These are phyloP conservation scores for Orthochromis malagaraziensis DNA, from an alignment of 2,113 vertebrate genomes.

Conservation along the genomic window DNA sequence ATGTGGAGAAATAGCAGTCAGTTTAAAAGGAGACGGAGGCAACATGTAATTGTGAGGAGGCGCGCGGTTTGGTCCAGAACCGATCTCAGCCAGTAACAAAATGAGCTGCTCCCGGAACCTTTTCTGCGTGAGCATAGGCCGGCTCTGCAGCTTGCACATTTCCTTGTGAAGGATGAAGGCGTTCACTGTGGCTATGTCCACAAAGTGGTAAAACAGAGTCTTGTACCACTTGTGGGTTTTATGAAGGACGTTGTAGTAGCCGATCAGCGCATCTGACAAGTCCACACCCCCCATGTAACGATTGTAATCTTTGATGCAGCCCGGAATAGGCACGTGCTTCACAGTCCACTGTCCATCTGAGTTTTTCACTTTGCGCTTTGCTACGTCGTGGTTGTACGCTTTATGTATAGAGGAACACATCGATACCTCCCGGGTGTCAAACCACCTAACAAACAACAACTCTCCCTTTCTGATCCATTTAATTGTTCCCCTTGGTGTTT, in stretches of 20 bases:
- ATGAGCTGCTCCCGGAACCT: constrained; percentile 43
- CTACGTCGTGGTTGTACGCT: constrained; percentile 2
- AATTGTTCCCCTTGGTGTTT: constrained; percentile 28
- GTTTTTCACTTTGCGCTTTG: constrained; percentile 18
- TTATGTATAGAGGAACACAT: constrained; percentile 48
- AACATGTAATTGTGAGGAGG: constrained; percentile 16
- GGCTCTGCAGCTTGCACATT: constrained; percentile 41
- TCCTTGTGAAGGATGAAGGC: constrained; percentile 50
- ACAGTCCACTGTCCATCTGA: constrained; percentile 23
- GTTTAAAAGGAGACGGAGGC: background rate
- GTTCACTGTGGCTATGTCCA: constrained; percentile 49
- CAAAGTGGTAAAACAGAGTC: constrained; percentile 48
- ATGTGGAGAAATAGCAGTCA: background rate
- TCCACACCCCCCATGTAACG: constrained; percentile 51
- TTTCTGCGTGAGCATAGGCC: background rate
- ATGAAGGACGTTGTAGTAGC: constrained; percentile 51
- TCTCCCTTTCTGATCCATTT: constrained; percentile 33
- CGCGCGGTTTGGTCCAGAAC: constrained; percentile 22
- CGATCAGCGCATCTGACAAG: constrained; percentile 46
- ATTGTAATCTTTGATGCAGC: constrained; percentile 50
- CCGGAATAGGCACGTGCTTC: constrained; percentile 24
- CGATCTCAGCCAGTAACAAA: constrained; percentile 35
- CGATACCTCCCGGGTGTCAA: constrained; percentile 28
- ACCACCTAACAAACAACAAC: constrained; percentile 47
- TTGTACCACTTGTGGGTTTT: constrained; percentile 56